phyloP scores from a whole-genome alignment of 1,140 invertebrate species.

The Drosophila santomea region DNA sequence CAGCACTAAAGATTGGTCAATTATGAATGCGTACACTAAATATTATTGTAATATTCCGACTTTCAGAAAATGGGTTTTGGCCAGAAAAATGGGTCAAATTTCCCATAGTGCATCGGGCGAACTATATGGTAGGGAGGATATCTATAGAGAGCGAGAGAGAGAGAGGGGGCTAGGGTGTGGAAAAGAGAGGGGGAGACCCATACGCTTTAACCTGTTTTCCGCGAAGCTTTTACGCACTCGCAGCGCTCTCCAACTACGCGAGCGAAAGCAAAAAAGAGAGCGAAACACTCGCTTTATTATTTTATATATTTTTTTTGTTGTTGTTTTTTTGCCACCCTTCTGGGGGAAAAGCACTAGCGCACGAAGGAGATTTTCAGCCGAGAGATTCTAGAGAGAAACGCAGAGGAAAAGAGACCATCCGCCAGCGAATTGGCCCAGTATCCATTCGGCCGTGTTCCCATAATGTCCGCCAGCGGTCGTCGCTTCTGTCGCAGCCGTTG shows the following conservation, averaged over 20 bases:
- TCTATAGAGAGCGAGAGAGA: slow-evolving; percentile 4
- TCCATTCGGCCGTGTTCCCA: slow-evolving; percentile 84
- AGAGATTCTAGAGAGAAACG: slow-evolving; percentile 18
- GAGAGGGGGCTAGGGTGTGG: slow-evolving; percentile 2
- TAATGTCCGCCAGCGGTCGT: slow-evolving; percentile 84
- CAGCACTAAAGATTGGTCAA: no score
- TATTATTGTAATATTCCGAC: no score
- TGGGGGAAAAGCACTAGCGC: slow-evolving; percentile 41
- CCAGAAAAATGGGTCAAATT: no score
- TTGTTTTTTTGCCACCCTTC: slow-evolving; percentile 65
- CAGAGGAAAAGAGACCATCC: slow-evolving; percentile 32
- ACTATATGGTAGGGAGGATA: slow-evolving; percentile 17
- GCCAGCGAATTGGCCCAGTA: slow-evolving; percentile 79
- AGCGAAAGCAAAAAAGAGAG: not conserved
- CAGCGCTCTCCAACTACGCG: slow-evolving; percentile 6
- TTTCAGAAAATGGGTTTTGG: no score
- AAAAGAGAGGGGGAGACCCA: slow-evolving; percentile 26
- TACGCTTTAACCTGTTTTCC: slow-evolving; percentile 81
- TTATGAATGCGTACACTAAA: no score
- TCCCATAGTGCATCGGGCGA: no score
- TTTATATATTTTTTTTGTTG: not conserved
- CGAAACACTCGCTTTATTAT: slow-evolving; percentile 9
- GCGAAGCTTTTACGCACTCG: slow-evolving; percentile 77
- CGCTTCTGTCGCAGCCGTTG: slow-evolving; percentile 74
- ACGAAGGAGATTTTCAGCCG: slow-evolving; percentile 39